phyloP scores from a whole-genome alignment of 2,888 invertebrate species.

The Gonocerus acuteangulatus region DNA sequence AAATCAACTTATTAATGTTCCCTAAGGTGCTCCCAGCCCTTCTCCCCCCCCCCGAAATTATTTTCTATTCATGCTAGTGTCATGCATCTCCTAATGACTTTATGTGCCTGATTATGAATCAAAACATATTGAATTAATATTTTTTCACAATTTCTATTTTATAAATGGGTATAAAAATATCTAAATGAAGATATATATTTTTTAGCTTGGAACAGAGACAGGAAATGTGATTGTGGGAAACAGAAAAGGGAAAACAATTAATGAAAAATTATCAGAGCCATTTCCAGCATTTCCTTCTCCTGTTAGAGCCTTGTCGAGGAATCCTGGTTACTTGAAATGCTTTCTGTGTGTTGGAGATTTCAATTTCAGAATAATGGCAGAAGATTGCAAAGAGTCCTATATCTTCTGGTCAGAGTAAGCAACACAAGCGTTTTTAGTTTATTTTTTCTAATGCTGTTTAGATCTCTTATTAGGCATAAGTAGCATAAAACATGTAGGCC shows the following conservation, averaged over 20 bases:
- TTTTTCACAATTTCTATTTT: too few relatives aligned
- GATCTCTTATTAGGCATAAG: too few relatives aligned
- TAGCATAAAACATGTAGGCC: too few relatives aligned
- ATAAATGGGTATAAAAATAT: too few relatives aligned
- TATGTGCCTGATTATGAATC: too few relatives aligned
- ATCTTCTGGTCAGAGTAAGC: constrained; percentile 29
- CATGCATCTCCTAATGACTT: too few relatives aligned
- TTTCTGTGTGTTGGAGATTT: constrained; percentile 32
- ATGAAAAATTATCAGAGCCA: constrained; percentile 29
- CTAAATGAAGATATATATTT: too few relatives aligned
- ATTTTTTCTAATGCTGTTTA: neutral
- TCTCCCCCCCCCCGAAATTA: too few relatives aligned
- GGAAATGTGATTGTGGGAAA: constrained; percentile 32
- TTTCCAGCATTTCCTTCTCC: constrained; percentile 28
- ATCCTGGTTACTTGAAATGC: constrained; percentile 30
- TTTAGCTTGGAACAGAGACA: constrained; percentile 30
- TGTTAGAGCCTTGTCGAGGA: constrained; percentile 24
- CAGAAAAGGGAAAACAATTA: constrained; percentile 32
- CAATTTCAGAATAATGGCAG: constrained; percentile 30
- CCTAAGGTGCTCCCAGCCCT: too few relatives aligned
- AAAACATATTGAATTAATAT: too few relatives aligned
- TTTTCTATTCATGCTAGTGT: too few relatives aligned
- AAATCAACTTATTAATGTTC: too few relatives aligned
- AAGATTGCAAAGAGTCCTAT: constrained; percentile 34
- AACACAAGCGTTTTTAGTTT: neutral